These are phyloP conservation scores for Dasysyrphus albostriatus DNA, from an alignment of 2,888 invertebrate species.

Conservation along the genomic window DNA sequence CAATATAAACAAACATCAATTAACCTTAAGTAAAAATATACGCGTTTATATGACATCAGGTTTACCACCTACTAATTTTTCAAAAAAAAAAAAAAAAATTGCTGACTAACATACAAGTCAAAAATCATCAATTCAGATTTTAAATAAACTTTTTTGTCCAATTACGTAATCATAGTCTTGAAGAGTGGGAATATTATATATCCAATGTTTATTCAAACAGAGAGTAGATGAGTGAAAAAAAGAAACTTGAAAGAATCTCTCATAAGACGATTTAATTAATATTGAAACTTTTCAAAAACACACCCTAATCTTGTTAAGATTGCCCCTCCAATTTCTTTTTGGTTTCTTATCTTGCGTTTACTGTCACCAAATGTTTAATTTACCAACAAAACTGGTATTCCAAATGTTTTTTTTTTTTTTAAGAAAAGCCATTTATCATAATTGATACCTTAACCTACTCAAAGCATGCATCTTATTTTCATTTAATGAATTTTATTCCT, in stretches of 20 bases:
- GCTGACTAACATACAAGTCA: conserved; percentile 6
- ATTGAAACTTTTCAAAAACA: too few species aligned
- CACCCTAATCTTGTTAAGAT: too few species aligned
- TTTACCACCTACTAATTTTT: conserved; percentile 27
- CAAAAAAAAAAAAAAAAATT: too few species aligned
- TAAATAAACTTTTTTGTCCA: conserved; percentile 13
- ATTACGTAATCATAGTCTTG: conserved; percentile 13
- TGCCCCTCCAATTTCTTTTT: too few species aligned
- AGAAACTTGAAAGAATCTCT: too few species aligned
- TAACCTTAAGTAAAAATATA: conserved; percentile 10
- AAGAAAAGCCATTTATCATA: neutral
- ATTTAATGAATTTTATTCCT: neutral
- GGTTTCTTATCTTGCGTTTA: neutral
- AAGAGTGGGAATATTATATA: too few species aligned
- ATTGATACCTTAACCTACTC: neutral
- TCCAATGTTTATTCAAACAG: too few species aligned
- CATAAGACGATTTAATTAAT: too few species aligned
- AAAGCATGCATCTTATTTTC: neutral
- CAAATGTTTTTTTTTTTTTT: too few species aligned
- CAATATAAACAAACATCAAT: conserved; percentile 12
- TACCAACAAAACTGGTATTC: too few species aligned
- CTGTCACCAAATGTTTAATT: too few species aligned
- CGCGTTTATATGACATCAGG: conserved; percentile 24
- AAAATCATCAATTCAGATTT: conserved; percentile 12
- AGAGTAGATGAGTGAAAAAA: too few species aligned